Evolutionary conservation across 2,888 invertebrate genomes (phyloP), one percentile per base, ranked within the genome.

Genomic region (Orthosia gracilis): DNA sequence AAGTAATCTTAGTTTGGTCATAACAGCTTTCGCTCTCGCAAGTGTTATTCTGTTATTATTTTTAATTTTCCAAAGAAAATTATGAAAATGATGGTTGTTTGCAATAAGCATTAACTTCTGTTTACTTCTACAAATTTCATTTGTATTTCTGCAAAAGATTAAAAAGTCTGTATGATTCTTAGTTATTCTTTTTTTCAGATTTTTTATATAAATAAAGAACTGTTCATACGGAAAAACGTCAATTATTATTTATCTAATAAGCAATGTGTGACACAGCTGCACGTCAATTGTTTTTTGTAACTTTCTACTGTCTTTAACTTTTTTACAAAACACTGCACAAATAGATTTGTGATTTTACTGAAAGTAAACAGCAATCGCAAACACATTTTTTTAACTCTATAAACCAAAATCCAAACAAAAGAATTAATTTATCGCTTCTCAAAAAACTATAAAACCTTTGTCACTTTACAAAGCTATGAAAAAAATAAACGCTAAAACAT

Each of bases 41-140:
- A 50, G 49, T 78, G 58, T 58, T 78, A 50, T 63, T 66, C 17
- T 72, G 21, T 72, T 40, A 78, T 78, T 58, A 78, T 40, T 62
- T 78, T 57, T 40, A 45, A 54, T 12, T 21, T 52, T n/a, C 2
- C 40, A 26, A 21, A 40, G 7, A 52, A 76, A 26, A 54, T 55
- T 4, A 17, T 59, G 11, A n/a, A 52, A n/a, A 4, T 31, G 31
- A 31, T 31, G 31, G 3, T 31, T 31, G 31, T 31, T 31, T 31
- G 31, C 4, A 31, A 31, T 31, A 31, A 31, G 4, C 31, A 31
- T 31, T 4, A 31, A 31, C 31, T 31, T 31, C 3, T 31, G 3
- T 31, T 31, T 31, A 31, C 4, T 31, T 31, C 31, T 31, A 31
- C 31, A 31, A 31, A 31, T n/a, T 4, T 3, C 4, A 31, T 4